phyloP scores from a whole-genome alignment of 2,797 vertebrate genomes.

The Crypturellus tataupa region DNA sequence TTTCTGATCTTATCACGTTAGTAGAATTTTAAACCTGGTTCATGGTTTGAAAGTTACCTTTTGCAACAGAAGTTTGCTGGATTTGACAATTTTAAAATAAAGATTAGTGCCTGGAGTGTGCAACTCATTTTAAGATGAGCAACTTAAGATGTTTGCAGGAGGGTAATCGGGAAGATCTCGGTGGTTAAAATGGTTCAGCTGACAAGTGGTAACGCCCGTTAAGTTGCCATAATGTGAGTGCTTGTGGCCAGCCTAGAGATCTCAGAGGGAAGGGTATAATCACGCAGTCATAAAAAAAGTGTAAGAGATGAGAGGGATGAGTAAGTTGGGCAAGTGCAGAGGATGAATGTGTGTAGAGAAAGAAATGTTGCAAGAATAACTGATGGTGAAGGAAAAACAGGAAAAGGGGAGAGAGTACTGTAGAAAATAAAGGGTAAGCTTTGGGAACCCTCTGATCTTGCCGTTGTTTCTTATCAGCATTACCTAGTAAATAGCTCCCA shows the following conservation, averaged over 20 bases:
- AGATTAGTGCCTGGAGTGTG: neutral
- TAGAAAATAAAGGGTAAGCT: neutral
- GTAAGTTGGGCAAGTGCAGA: neutral
- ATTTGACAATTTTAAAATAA: neutral
- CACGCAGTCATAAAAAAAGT: neutral
- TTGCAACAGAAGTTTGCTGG: neutral
- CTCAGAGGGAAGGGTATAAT: neutral
- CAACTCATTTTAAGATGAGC: rapidly evolving
- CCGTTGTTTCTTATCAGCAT: neutral
- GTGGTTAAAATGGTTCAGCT: neutral
- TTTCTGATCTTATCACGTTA: neutral
- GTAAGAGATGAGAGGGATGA: neutral
- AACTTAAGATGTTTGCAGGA: neutral
- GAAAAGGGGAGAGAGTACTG: neutral
- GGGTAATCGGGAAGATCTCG: neutral
- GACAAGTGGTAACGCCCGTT: neutral
- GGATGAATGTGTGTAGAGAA: neutral
- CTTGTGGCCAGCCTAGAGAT: neutral
- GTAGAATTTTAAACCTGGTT: neutral
- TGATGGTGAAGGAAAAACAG: neutral
- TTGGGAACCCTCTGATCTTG: neutral
- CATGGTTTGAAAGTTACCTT: neutral
- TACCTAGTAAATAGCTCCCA: conserved; percentile 11
- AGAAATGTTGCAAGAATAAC: neutral
- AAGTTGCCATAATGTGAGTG: neutral